Conservation (phyloP, 2,797 vertebrate species). For the Pelochelys cantorii region DNA sequence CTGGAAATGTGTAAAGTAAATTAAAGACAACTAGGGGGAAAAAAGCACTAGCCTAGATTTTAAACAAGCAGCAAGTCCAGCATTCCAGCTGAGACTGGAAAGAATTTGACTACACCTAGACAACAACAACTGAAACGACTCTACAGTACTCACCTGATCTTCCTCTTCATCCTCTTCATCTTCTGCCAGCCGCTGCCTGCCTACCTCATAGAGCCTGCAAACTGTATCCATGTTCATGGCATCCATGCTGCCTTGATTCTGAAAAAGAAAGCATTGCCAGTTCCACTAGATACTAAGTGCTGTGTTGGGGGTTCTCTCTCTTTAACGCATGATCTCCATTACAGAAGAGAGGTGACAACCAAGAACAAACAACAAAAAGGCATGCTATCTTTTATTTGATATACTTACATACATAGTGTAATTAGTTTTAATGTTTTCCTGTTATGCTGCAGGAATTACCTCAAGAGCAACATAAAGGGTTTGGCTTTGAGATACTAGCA, state of each 20-base stretch:
- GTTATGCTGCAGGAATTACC: neutral
- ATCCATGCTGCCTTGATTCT: slow-evolving; percentile 95
- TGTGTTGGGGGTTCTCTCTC: too few species aligned
- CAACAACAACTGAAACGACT: neutral
- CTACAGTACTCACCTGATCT: slow-evolving; percentile 89
- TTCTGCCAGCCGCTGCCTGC: slow-evolving; percentile 95
- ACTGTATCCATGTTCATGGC: slow-evolving; percentile 97
- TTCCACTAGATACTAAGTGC: too few species aligned
- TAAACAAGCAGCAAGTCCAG: neutral
- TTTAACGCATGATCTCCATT: neutral
- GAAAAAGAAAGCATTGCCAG: slow-evolving; percentile 23
- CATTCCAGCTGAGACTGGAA: neutral
- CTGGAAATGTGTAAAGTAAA: neutral
- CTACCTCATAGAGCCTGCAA: slow-evolving; percentile 97
- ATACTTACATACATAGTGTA: neutral
- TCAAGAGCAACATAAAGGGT: neutral
- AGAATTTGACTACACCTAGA: slow-evolving; percentile 1
- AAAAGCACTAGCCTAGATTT: neutral
- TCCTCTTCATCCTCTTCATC: slow-evolving; percentile 99
- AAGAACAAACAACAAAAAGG: neutral
- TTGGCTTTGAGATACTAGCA: neutral
- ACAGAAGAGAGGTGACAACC: neutral
- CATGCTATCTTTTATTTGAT: neutral
- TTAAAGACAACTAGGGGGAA: neutral
- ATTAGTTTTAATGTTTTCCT: neutral